Percentiles rank a stretch among this genome's conserved stretches.
These are phyloP conservation scores for Elaphurus davidianus DNA, from an alignment of 2,113 vertebrate genomes.

Conservation along the genomic window DNA sequence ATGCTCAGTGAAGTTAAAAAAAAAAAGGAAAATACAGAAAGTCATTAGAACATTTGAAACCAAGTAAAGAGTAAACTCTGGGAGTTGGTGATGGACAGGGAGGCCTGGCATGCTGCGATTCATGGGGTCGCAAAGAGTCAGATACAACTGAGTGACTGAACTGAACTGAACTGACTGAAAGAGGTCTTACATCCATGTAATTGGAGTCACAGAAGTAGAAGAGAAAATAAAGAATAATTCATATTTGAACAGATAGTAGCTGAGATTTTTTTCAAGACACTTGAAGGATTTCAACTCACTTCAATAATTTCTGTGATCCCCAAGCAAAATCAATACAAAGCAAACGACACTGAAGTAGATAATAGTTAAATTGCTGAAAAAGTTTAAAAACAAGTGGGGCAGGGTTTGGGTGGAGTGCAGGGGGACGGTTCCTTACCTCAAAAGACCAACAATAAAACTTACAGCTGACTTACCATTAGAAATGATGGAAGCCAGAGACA, in stretches of 20 bases:
- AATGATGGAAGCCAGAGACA: not conserved
- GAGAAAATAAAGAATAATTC: not conserved
- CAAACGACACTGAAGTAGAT: not conserved
- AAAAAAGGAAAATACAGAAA: not conserved
- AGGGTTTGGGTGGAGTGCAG: too few species aligned
- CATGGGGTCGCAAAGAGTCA: too few species aligned
- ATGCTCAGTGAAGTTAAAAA: not conserved
- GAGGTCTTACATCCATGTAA: not conserved
- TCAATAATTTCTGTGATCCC: not conserved
- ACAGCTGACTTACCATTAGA: not conserved
- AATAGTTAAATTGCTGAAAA: not conserved
- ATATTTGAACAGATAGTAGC: not conserved
- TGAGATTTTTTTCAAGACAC: not conserved
- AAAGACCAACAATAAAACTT: not conserved
- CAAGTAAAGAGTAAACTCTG: not conserved
- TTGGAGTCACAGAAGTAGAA: not conserved
- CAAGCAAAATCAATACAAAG: not conserved
- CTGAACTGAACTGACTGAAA: too few species aligned
- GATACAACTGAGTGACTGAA: too few species aligned
- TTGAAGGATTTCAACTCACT: not conserved
- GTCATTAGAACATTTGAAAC: not conserved
- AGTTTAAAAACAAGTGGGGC: not conserved
- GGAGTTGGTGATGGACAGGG: too few species aligned
- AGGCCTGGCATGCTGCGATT: too few species aligned
- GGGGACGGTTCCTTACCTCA: not conserved